Base-by-base conservation (phyloP, 2,888 invertebrate genomes). In the Caenorhabditis sp. region DNA sequence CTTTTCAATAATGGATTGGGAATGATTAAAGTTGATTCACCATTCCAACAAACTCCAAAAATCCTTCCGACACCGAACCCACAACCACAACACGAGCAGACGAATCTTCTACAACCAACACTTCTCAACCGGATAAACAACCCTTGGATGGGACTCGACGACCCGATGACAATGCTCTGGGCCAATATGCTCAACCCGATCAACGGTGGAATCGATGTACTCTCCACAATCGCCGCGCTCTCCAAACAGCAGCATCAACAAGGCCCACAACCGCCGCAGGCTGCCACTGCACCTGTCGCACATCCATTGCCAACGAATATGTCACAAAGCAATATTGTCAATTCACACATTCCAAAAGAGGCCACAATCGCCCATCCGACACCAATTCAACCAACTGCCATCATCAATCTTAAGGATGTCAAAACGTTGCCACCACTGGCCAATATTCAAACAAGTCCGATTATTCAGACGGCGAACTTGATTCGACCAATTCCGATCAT, bases 21-120 rank as follows among this genome's bases (percentile, higher is more conserved):
- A 1, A 77, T 79, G 79, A 75, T 76, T 10, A 81, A 81, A 67
- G 69, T 74, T 10, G 81, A 81, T 26, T 60, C 70, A 4, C 76
- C 77, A 1, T 78, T 81, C 69, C 69, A 67, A 6, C 73, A 69
- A 31, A 73, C 76, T 3, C 66, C 75, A 17, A 63, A 67, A 0
- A 66, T 74, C 23, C 66, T 64, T 37, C 70, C 62, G 14, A 58
- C 62, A 58, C 64, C 74, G 14, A 71, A 66, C 12, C 72, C 61
- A n/a, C 62, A 43, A 21, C 58, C 66, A 23, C 54, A 53, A 14
- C 65, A 61, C 36, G 76, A 80, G 36, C 71, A 62, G 10, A 71
- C 66, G 49, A 70, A 57, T 23, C 64, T 77, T n/a, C 69, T 80
- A 19, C 77, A 77, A 51, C 69, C 77, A 53, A 75, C 72, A 12